Evolutionary conservation across 2,888 invertebrate species (phyloP), one percentile per base, ranked within the genome.

Genomic region (Odontocolon sp.): DNA sequence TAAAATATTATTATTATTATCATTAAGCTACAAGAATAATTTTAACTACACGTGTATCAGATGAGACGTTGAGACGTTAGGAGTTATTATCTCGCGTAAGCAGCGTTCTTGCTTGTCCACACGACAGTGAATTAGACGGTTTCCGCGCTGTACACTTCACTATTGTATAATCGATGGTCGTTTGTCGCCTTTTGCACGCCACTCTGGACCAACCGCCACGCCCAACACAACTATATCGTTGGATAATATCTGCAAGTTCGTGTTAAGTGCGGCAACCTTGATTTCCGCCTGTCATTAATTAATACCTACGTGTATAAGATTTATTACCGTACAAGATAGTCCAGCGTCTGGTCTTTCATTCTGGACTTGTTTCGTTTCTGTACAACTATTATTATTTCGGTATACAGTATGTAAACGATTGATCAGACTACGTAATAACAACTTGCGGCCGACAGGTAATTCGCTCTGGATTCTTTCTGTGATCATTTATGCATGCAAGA

Each of bases 41-140:
- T 50, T 64, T 36, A 36, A 50, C 45, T 40, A 47, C 18, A 26
- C 36, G 47, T 26, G 47, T 16, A 36, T 40, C 5, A 59, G 38
- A 40, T 28, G 26, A 28, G 9, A 52, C 50, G 71, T 71, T 64
- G 28, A 71, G 70, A 71, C 40, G 64, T 64, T 47, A 50, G 9
- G 47, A 50, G 21, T 71, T 71, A 64, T 71, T 47, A 64, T 56
- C 64, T 47, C 42, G 18, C 9, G 18, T 36, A 14, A 69, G 21
- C 31, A 28, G 23, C 52, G 26, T 36, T 28, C 47, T 57, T 31
- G 47, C 56, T 56, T 64, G 36, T 64, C 28, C 45, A 56, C 64
- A 28, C 64, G 71, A 64, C 64, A 63, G 64, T 64, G 56, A 71
- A 71, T 71, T 64, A 71, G 71, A 71, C 26, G 45, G 56, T 38